phyloP scores from a whole-genome alignment of 2,888 invertebrate genomes.

The Steinernema scapterisci region DNA sequence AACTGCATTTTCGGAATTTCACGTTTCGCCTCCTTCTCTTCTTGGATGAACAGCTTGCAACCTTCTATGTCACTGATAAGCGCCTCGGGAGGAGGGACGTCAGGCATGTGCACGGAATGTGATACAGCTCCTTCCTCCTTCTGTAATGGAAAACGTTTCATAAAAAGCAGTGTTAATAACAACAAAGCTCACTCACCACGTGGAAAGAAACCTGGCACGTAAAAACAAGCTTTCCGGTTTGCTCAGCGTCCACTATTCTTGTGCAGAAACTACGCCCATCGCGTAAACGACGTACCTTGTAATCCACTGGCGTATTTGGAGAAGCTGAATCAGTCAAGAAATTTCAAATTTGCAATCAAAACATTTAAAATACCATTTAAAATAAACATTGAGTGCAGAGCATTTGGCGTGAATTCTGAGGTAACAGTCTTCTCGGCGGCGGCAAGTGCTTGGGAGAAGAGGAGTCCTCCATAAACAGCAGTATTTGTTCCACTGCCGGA shows the following conservation, averaged over 20 bases:
- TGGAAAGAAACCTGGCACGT: conserved; percentile 63
- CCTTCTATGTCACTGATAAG: conserved; percentile 39
- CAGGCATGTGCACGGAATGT: conserved; percentile 53
- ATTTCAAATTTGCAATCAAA: neutral
- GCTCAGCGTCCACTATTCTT: conserved; percentile 69
- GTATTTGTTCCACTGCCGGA: conserved; percentile 9
- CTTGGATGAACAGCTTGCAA: conserved; percentile 42
- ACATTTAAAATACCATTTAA: conserved; percentile 51
- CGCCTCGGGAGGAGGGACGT: conserved; percentile 50
- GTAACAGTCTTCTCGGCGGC: conserved; percentile 60
- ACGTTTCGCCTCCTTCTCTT: conserved; percentile 38
- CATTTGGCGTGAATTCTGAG: conserved; percentile 54
- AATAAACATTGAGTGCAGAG: conserved; percentile 61
- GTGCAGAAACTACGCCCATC: conserved; percentile 69
- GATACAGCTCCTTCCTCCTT: conserved; percentile 47
- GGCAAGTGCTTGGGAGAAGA: conserved; percentile 60
- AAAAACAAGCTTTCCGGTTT: conserved; percentile 68
- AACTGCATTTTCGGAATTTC: conserved; percentile 33
- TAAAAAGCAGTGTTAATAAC: neutral
- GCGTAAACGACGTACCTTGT: conserved; percentile 68
- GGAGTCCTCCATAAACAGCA: conserved; percentile 56
- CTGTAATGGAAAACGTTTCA: conserved; percentile 33
- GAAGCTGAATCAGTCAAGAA: conserved; percentile 48
- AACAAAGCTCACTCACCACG: conserved; percentile 40
- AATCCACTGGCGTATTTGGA: conserved; percentile 67